phyloP scores from a whole-genome alignment of 2,888 invertebrate genomes.

The Caradrina clavipalpis region DNA sequence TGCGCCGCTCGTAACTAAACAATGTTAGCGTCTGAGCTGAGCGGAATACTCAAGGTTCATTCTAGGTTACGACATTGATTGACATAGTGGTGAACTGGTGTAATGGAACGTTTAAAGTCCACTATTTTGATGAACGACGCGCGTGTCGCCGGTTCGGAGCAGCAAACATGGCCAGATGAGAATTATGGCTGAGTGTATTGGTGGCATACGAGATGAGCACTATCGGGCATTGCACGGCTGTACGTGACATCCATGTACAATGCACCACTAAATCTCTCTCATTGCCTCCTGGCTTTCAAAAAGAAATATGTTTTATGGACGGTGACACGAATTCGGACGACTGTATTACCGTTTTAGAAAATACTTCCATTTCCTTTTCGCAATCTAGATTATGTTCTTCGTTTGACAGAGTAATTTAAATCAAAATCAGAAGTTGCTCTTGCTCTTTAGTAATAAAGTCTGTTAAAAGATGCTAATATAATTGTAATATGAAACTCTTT shows the following conservation, averaged over 20 bases:
- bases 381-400: conserved; percentile 24
- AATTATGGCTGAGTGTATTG: conserved; percentile 79
- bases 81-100: conserved; percentile 37
- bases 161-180: conserved; percentile 77
- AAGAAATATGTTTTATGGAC: conserved; percentile 71
- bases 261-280: conserved; percentile 75
- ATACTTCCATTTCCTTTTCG: conserved; percentile 47
- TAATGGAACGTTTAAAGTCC: conserved; percentile 60
- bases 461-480: conserved; percentile 5
- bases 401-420: conserved; percentile 30
- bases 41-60: conserved; percentile 37
- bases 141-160: conserved; percentile 69
- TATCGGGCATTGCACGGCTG: conserved; percentile 80
- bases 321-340: conserved; percentile 66
- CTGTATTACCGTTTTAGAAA: conserved; percentile 55
- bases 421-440: conserved; percentile 15
- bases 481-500: conserved; percentile 33
- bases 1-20: conserved; percentile 42
- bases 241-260: conserved; percentile 79
- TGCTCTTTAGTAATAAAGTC: conserved; percentile 2
- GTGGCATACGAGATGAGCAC: conserved; percentile 81
- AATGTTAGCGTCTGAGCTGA: conserved; percentile 33
- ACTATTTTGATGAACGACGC: conserved; percentile 72
- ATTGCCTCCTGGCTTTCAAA: conserved; percentile 65
- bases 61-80: conserved; percentile 37